phyloP scores from a whole-genome alignment of 2,113 vertebrate genomes.

The Trogon surrucura region DNA sequence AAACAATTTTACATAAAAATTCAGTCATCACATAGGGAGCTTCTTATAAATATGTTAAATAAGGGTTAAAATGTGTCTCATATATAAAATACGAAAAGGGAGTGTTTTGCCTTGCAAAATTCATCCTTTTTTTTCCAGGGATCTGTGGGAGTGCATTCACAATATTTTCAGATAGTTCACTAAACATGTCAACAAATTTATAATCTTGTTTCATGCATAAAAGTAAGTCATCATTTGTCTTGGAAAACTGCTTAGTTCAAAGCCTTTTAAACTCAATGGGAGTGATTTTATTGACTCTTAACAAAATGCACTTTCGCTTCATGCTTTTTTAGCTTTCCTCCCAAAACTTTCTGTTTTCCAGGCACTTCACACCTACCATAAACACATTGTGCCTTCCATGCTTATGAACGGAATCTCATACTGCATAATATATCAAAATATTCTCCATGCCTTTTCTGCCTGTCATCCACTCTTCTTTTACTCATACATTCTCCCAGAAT shows the following conservation, averaged over 20 bases:
- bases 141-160: background rate
- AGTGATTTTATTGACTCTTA: background rate
- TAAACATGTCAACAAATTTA: background rate
- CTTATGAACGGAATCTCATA: background rate
- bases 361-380: background rate
- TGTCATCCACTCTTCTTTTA: background rate
- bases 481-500: background rate
- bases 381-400: background rate
- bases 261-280: background rate
- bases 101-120: background rate
- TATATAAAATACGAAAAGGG: background rate
- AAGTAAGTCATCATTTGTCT: background rate
- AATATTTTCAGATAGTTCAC: background rate
- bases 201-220: background rate
- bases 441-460: background rate
- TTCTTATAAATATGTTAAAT: background rate
- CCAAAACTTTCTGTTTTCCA: background rate
- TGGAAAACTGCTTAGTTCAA: background rate
- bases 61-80: background rate
- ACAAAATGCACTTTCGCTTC: background rate
- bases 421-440: background rate
- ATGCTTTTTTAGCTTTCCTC: background rate
- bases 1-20: background rate
- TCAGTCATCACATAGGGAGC: background rate
- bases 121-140: background rate